These are phyloP conservation scores for Orchesellides sinensis DNA, from an alignment of 2,888 invertebrate genomes.

Conservation along the genomic window DNA sequence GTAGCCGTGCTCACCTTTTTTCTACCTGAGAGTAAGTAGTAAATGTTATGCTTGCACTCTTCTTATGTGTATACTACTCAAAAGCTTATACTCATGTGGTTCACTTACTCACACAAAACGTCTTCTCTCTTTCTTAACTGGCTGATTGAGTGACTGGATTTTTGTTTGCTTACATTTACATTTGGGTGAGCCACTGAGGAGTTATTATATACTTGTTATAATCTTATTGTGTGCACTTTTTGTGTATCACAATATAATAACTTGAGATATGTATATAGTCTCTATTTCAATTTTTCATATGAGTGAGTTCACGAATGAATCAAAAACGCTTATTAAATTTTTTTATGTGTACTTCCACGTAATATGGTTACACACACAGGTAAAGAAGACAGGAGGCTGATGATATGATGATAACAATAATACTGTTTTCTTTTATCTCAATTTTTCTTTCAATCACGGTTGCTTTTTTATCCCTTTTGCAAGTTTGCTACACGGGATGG, in stretches of 20 bases:
- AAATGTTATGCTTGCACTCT: conserved; percentile 17
- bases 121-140: conserved; percentile 43
- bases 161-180: not conserved
- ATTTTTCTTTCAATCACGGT: conserved; percentile 26
- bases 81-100: not conserved
- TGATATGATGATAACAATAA: conserved; percentile 20
- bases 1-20: conserved; percentile 57
- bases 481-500: not conserved
- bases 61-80: not conserved
- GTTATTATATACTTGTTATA: not conserved
- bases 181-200: not conserved
- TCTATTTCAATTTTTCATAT: not conserved
- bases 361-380: not conserved
- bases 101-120: not conserved
- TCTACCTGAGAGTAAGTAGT: conserved; percentile 22
- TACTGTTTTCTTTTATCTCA: conserved; percentile 24
- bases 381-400: not conserved
- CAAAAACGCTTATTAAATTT: not conserved
- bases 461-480: not conserved
- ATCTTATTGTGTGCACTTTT: conserved; percentile 5
- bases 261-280: not conserved
- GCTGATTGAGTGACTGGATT: conserved; percentile 37
- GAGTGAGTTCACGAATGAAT: not conserved
- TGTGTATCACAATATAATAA: not conserved
- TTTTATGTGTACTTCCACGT: not conserved